Evolutionary conservation across 2,797 vertebrate genomes (phyloP).

Genomic region (Okamejei kenojei): DNA sequence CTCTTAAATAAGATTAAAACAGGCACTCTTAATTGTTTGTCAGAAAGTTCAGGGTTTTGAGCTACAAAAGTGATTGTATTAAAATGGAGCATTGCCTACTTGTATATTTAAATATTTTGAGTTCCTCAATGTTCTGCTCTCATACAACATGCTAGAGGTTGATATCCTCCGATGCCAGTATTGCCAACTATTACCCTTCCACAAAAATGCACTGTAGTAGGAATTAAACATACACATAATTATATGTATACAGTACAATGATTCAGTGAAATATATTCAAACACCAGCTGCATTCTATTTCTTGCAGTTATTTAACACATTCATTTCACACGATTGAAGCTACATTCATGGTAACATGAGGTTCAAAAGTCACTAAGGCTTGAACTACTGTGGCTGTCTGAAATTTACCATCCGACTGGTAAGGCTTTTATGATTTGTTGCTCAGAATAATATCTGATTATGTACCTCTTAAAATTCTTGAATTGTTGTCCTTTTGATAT

Average conservation of each 20-base stretch:
- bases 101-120: not conserved
- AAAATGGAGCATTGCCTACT: not conserved
- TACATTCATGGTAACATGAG: slow-evolving; percentile 9
- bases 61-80: not conserved
- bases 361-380: slow-evolving; percentile 33
- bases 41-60: not conserved
- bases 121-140: not conserved
- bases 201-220: not conserved
- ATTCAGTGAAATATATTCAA: not conserved
- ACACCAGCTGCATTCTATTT: not conserved
- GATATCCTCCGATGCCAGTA: not conserved
- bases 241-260: not conserved
- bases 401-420: not conserved
- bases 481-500: not conserved
- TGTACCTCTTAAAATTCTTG: not conserved
- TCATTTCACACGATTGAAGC: not conserved
- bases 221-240: slow-evolving; percentile 6
- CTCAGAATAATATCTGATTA: not conserved
- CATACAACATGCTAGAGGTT: not conserved
- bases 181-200: slow-evolving; percentile 11
- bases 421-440: slow-evolving; percentile 5
- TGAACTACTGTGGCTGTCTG: slow-evolving; percentile 7
- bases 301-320: not conserved
- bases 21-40: slow-evolving; percentile 18
- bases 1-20: slow-evolving; percentile 7